Base-by-base conservation (phyloP, 1,140 invertebrate genomes). In the Drosophila mojavensis region DNA sequence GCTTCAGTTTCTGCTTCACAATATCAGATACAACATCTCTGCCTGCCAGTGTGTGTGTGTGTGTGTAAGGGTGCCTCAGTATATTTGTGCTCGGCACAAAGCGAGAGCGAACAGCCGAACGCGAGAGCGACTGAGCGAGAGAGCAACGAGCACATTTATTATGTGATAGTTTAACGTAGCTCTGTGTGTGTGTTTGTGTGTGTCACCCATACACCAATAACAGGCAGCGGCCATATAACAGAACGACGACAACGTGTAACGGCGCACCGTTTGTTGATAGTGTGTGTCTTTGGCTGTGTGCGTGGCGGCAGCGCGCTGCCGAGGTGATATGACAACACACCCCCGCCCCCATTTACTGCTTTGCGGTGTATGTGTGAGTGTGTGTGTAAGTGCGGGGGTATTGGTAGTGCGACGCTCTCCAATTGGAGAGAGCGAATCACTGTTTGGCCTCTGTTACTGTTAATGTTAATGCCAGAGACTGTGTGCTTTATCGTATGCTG, bases 181-280 rank as follows among this genome's bases (percentile, higher is more conserved):
- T 43, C 63, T 68, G 65, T 48, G 30, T 55, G 17, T 17, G 50
- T 64, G 65, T 24, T 24, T 68, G 76, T 65, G 67, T 47, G 69
- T 62, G 59, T 48, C 58, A 76, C 62, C 54, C 43, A 58, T 76
- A 78, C 84, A 88, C 80, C 84, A 88, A 86, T 86, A 88, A 76
- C 83, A 77, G 47, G 47, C 66, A 69, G 71, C 58, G 43, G 56
- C 51, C 68, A 70, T n/a, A 83, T 85, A 86, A 78, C 58, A 78
- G 63, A 84, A 77, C 68, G 62, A 33, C 73, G 68, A 33, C 56
- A 53, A 65, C 61, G 82, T 86, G 79, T 81, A 86, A 88, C 78
- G 75, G 82, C 77, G 71, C 72, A 79, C 79, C 82, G 82, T 85
- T 56, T 71, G 72, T 69, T 77, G 58, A 74, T 64, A 56, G 69